A percentile compares a stretch with the other conserved stretches of the same genome.
Conservation (phyloP, 2,797 vertebrate species). For the Pseudochromis fuscus region DNA sequence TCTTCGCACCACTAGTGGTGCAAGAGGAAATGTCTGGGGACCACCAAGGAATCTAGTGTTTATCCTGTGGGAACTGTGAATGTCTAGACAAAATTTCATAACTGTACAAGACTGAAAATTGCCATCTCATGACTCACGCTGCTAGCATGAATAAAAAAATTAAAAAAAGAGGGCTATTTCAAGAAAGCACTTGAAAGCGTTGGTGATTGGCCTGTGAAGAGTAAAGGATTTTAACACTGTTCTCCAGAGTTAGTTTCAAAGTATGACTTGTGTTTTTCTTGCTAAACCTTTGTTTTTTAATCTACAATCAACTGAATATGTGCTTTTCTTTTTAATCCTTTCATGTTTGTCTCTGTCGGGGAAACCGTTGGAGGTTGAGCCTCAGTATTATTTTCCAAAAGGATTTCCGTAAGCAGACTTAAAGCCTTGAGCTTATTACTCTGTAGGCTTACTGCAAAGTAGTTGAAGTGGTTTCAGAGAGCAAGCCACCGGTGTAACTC, state of each 20-base stretch:
- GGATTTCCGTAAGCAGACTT: slow-evolving; percentile 58
- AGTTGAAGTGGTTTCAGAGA: slow-evolving; percentile 48
- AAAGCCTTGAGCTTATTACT: slow-evolving; percentile 52
- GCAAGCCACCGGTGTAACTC: slow-evolving; percentile 36
- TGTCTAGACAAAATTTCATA: no score
- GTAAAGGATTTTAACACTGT: slow-evolving; percentile 22
- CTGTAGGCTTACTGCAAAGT: slow-evolving; percentile 38
- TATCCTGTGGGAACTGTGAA: neutral
- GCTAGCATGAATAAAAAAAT: no score
- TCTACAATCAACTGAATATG: slow-evolving; percentile 26
- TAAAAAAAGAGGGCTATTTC: no score
- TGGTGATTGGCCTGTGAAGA: slow-evolving; percentile 3
- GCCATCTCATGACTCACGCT: no score
- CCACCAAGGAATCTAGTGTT: neutral
- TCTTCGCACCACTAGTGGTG: no score
- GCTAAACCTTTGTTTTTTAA: slow-evolving; percentile 19
- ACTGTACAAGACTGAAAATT: no score
- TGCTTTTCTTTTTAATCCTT: slow-evolving; percentile 48
- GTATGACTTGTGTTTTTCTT: neutral
- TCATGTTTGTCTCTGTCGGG: slow-evolving; percentile 25
- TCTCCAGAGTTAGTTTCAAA: slow-evolving; percentile 1
- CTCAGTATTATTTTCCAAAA: slow-evolving; percentile 46
- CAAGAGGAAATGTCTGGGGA: neutral
- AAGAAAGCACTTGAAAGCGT: no score
- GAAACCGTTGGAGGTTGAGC: slow-evolving; percentile 26